Conservation (phyloP, 2,113 vertebrate genomes). For the Ranitomeya imitator region DNA sequence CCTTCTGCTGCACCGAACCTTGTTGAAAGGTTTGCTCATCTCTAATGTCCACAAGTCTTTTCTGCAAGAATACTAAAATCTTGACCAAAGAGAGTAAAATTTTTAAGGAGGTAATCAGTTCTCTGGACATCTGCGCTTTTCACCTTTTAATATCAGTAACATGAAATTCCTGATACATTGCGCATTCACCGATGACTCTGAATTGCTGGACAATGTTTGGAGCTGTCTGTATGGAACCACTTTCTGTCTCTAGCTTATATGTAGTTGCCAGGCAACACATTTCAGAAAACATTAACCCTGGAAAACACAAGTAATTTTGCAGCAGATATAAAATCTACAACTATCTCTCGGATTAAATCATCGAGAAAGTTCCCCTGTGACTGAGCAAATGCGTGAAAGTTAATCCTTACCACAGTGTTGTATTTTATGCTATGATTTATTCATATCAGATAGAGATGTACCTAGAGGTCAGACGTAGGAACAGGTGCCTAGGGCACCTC, state of each 20-base stretch:
- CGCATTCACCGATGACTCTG: no score
- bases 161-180: no score
- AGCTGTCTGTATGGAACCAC: background rate
- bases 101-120: no score
- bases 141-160: no score
- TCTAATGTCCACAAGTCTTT: no score
- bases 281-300: background rate
- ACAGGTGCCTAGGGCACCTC: background rate
- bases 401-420: background rate
- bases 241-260: no score
- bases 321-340: slow-evolving; percentile 14
- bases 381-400: background rate
- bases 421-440: background rate
- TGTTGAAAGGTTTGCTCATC: no score
- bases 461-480: background rate
- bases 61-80: no score
- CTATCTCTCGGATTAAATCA: background rate
- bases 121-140: no score
- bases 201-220: background rate
- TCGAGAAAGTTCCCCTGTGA: slow-evolving; percentile 1
- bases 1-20: no score
- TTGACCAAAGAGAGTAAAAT: no score
- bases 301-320: background rate
- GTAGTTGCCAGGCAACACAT: background rate
- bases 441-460: slow-evolving; percentile 2